Evolutionary conservation across 2,113 vertebrate genomes (phyloP).

Genomic region (Oreochromis spilurus): DNA sequence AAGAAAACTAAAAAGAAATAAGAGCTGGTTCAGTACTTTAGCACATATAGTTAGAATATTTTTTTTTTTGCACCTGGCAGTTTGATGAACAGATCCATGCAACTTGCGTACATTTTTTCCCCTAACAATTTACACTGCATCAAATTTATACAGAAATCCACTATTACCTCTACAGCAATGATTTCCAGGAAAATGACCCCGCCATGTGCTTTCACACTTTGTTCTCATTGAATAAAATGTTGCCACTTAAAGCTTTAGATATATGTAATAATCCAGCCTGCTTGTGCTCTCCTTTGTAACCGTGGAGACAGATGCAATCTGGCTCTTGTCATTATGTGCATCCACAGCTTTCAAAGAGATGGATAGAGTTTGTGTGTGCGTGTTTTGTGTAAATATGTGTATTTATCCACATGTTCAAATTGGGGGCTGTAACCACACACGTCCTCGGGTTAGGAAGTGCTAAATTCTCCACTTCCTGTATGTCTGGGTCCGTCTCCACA

Average conservation of each 20-base stretch:
- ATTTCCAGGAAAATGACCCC: background rate
- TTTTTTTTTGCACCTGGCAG: background rate
- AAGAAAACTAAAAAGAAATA: background rate
- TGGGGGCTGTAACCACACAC: conserved; percentile 4
- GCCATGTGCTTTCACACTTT: background rate
- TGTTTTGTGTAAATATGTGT: background rate
- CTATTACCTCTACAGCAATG: background rate
- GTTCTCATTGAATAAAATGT: conserved; percentile 18
- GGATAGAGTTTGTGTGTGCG: background rate
- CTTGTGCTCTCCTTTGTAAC: conserved; percentile 35
- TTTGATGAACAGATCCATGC: background rate
- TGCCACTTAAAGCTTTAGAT: conserved; percentile 21
- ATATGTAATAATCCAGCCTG: conserved; percentile 20
- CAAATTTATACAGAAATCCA: background rate
- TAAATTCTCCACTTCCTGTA: conserved; percentile 59
- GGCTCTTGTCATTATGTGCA: conserved; percentile 9
- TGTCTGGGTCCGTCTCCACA: conserved; percentile 35
- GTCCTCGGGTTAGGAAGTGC: conserved; percentile 43
- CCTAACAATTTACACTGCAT: background rate
- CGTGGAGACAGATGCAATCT: conserved; percentile 44
- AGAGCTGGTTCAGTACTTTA: background rate
- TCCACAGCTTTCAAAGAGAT: background rate
- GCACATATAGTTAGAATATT: background rate
- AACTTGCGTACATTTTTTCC: background rate
- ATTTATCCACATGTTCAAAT: conserved; percentile 5